phyloP scores from a whole-genome alignment of 2,797 vertebrate species.

The Enteromius mattozi region DNA sequence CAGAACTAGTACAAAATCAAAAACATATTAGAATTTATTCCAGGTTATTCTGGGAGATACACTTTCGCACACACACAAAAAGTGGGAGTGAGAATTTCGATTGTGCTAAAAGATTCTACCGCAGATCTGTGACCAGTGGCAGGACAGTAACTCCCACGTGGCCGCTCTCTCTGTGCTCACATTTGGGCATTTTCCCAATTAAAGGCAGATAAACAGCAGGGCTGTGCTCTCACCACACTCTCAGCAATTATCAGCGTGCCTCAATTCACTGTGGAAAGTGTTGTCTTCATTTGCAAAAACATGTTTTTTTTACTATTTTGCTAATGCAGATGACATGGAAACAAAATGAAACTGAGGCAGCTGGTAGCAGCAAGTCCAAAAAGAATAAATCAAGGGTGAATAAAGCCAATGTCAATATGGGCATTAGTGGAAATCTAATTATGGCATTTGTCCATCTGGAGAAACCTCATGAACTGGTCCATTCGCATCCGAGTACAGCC shows the following conservation, averaged over 20 bases:
- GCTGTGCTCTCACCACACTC: slow-evolving; percentile 38
- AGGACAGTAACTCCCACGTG: slow-evolving; percentile 32
- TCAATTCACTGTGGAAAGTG: slow-evolving; percentile 26
- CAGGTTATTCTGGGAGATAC: neutral
- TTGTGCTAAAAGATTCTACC: slow-evolving; percentile 24
- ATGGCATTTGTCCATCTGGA: slow-evolving; percentile 38
- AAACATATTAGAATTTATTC: neutral
- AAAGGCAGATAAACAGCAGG: slow-evolving; percentile 49
- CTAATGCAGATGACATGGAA: slow-evolving; percentile 13
- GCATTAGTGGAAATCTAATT: slow-evolving; percentile 42
- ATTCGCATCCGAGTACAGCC: neutral
- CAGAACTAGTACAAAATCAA: neutral
- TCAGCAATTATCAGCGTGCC: slow-evolving; percentile 50
- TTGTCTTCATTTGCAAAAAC: slow-evolving; percentile 55
- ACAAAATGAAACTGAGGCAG: slow-evolving; percentile 11
- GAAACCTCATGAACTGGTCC: slow-evolving; percentile 20
- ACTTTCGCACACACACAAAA: neutral
- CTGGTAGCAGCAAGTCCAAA: slow-evolving; percentile 6
- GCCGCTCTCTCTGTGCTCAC: slow-evolving; percentile 17
- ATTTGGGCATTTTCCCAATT: slow-evolving; percentile 61
- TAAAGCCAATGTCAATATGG: slow-evolving; percentile 39
- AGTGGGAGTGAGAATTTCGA: slow-evolving; percentile 47
- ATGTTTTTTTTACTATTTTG: slow-evolving; percentile 22
- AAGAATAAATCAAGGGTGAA: slow-evolving; percentile 27
- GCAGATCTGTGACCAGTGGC: slow-evolving; percentile 24